phyloP scores from a whole-genome alignment of 2,888 invertebrate species.

The Pantelozetes paolii region DNA sequence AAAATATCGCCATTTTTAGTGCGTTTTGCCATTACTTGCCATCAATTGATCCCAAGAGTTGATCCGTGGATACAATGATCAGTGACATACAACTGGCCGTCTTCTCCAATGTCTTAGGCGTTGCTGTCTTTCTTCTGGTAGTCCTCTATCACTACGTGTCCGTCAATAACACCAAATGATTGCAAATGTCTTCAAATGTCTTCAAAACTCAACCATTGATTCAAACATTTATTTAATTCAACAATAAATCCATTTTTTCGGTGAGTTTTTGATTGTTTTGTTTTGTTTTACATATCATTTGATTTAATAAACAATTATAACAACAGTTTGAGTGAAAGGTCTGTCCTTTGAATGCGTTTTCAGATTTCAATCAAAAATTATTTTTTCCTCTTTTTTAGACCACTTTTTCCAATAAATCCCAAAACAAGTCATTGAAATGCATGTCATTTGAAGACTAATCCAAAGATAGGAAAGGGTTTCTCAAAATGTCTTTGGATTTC shows the following conservation, averaged over 20 bases:
- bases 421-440: neutral
- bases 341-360: neutral
- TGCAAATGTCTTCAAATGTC: neutral
- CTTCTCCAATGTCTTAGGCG: conserved; percentile 90
- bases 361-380: neutral
- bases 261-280: neutral
- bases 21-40: neutral
- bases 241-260: neutral
- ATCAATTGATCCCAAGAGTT: no score
- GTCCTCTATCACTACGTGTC: conserved; percentile 93
- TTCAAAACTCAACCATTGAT: no score
- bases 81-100: conserved; percentile 93
- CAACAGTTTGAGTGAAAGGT: neutral
- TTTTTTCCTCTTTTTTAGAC: neutral
- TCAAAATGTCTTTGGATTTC: neutral
- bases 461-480: neutral
- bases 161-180: conserved; percentile 59
- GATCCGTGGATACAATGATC: conserved; percentile 64
- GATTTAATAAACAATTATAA: no score
- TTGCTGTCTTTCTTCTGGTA: conserved; percentile 77
- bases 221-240: neutral
- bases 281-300: neutral
- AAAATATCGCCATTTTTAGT: neutral
- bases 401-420: neutral
- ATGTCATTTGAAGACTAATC: neutral